Conservation (phyloP, 2,888 invertebrate species). For the Neoaliturus tenellus region DNA sequence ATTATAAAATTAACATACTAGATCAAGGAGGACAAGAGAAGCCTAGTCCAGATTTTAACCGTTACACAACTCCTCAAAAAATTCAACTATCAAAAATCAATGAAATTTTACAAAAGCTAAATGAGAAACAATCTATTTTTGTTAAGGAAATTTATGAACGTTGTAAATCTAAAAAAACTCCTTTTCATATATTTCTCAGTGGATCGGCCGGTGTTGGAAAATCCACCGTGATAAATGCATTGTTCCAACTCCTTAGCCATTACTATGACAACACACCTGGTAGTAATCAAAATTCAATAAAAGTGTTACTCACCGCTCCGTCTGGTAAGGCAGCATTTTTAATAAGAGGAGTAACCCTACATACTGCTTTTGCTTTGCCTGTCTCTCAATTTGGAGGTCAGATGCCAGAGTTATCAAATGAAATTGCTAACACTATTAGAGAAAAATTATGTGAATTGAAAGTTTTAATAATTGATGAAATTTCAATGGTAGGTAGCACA, state of each 20-base stretch:
- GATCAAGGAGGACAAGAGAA: constrained; percentile 3
- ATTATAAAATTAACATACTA: not conserved
- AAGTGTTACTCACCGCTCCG: constrained; percentile 54
- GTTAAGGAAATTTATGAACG: constrained; percentile 9
- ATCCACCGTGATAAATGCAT: constrained; percentile 5
- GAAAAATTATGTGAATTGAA: constrained; percentile 63
- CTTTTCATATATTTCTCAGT: not conserved
- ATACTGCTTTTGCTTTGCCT: constrained; percentile 50
- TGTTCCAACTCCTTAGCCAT: constrained; percentile 27
- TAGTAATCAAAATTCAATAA: not conserved
- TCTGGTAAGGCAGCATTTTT: constrained; percentile 57
- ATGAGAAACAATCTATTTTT: constrained; percentile 12
- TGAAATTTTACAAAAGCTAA: constrained; percentile 15
- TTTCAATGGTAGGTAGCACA: constrained; percentile 68
- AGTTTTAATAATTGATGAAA: constrained; percentile 69
- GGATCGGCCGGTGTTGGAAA: constrained; percentile 25
- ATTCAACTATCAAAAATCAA: not conserved
- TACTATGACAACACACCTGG: constrained; percentile 46
- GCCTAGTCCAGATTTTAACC: not conserved
- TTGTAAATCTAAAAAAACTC: not conserved
- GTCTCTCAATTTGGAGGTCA: constrained; percentile 29
- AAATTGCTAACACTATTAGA: constrained; percentile 63
- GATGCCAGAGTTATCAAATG: constrained; percentile 8
- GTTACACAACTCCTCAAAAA: constrained; percentile 26
- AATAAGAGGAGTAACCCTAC: constrained; percentile 58